Conservation (phyloP, 2,797 vertebrate species). For the Bryconaethiops microstoma region DNA sequence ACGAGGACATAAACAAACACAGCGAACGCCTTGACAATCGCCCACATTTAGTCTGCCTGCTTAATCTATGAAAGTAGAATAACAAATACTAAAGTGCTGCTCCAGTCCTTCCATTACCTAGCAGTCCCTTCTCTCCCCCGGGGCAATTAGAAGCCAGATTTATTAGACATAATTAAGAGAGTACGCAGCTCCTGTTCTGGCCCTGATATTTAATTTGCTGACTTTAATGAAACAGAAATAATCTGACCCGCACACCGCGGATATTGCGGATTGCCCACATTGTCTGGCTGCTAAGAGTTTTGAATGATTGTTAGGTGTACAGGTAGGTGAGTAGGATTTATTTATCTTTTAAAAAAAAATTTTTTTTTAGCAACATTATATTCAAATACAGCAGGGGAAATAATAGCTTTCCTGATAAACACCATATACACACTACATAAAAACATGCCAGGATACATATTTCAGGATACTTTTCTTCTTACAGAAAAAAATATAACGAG, state of each 20-base stretch:
- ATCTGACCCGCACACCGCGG: constrained; percentile 59
- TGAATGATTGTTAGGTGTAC: constrained; percentile 36
- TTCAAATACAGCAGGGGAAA: neutral
- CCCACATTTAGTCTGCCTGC: constrained; percentile 57
- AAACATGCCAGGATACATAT: too few species aligned
- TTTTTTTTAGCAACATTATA: neutral
- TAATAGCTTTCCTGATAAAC: neutral
- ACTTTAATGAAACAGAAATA: constrained; percentile 77
- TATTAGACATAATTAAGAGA: constrained; percentile 86
- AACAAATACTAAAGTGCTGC: constrained; percentile 83
- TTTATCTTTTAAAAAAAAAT: constrained; percentile 21
- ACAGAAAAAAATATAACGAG: neutral
- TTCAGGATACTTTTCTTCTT: neutral
- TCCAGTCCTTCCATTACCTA: constrained; percentile 74
- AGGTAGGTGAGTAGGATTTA: constrained; percentile 15
- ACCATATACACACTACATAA: neutral
- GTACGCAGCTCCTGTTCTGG: constrained; percentile 74
- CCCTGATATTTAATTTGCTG: constrained; percentile 78
- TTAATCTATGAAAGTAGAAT: constrained; percentile 81
- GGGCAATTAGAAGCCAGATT: constrained; percentile 82
- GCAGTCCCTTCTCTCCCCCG: constrained; percentile 78
- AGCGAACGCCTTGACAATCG: constrained; percentile 60
- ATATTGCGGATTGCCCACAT: constrained; percentile 54
- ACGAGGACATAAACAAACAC: constrained; percentile 75
- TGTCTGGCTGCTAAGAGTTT: constrained; percentile 46